Base-by-base conservation (phyloP, 2,113 vertebrate species). In the Zosterops hypoxanthus region DNA sequence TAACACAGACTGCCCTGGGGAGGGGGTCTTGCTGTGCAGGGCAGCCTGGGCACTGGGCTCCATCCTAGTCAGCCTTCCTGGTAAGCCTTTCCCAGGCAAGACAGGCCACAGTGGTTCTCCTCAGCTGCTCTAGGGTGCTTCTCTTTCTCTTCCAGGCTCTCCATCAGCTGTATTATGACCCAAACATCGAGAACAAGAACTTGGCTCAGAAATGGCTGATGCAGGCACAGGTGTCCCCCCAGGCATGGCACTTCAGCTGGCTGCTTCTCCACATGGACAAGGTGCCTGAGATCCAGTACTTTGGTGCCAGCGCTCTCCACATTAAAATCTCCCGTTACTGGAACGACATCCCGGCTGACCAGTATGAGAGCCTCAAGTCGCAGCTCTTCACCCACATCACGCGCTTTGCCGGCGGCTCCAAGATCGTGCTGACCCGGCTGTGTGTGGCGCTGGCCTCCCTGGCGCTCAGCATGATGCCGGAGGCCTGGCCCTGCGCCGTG, bases 231-330 rank as follows among this genome's bases (percentile, higher is more conserved):
- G 98, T 99, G 11, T 99, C 99, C 5, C 99, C 99, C 52, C 99
- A 99, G 96, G 99, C 99, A 11, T 99, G 99, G 99, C 99, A 99
- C 96, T 99, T 99, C 98, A 99, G 99, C 97, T 99, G 99, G 99
- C 98, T 98, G 85, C 97, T 99, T 46, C 98, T 99, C 56, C 98
- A 98, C 96, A 99, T 99, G 39, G 99, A 99, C 95, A 99, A 99
- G 98, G 99, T 99, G 73, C 99, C 99, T 1, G 99, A 99, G 98
- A 99, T 99, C 97, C 99, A 99, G 97, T 99, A 99, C 97, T 99
- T 99, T 50, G 99, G 99, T 11, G 99, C 99, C 60, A 99, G 99
- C 1, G 99, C 99, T 14, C 98, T 99, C 47, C 99, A 99, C 97
- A 99, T 99, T 65, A 99, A 99, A 97, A 99, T 99, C 95, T 99